These are phyloP conservation scores for Python bivittatus DNA, from an alignment of 2,113 vertebrate species.

Conservation along the genomic window DNA sequence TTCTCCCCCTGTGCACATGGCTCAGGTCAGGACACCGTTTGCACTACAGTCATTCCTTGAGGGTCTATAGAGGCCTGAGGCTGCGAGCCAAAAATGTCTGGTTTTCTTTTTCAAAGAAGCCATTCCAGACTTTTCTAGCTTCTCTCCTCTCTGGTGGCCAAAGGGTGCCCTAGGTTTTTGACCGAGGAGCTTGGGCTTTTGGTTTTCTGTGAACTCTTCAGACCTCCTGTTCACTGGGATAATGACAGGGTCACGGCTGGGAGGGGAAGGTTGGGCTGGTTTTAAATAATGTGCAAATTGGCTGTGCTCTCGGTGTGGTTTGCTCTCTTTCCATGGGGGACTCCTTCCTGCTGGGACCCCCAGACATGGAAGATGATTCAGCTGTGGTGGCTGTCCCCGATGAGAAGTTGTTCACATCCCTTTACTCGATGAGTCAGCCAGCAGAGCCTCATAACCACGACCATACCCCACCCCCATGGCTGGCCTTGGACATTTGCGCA, in stretches of 20 bases:
- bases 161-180: neutral
- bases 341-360: constrained; percentile 44
- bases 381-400: constrained; percentile 25
- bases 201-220: constrained; percentile 30
- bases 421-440: constrained; percentile 37
- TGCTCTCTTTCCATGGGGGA: constrained; percentile 58
- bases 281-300: constrained; percentile 71
- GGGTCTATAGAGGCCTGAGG: neutral
- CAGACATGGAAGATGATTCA: constrained; percentile 46
- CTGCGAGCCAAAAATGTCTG: neutral
- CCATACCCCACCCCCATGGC: neutral
- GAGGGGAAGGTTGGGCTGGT: constrained; percentile 58
- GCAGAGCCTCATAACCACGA: constrained; percentile 23
- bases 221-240: constrained; percentile 43
- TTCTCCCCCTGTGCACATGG: neutral
- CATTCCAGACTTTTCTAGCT: neutral
- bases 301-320: constrained; percentile 58
- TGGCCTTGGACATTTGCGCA: neutral
- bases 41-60: neutral
- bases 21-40: neutral
- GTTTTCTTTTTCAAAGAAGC: neutral
- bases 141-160: neutral
- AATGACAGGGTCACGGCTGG: constrained; percentile 56
- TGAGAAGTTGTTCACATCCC: neutral
- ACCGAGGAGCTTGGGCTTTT: neutral